phyloP scores from a whole-genome alignment of 2,888 invertebrate genomes.

The Agrochola litura region DNA sequence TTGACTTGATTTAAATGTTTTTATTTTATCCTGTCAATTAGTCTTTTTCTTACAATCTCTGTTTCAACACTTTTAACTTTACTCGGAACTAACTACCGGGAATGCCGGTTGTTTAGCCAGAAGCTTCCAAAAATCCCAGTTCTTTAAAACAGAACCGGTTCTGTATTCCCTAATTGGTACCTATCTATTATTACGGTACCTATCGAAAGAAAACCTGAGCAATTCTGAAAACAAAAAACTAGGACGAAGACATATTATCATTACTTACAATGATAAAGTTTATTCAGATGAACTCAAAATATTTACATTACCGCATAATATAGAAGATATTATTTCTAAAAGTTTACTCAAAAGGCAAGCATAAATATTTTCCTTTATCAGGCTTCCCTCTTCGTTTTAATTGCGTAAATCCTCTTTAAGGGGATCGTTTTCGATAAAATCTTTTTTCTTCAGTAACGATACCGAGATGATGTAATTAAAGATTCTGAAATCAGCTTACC shows the following conservation, averaged over 20 bases:
- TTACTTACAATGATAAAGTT: constrained; percentile 20
- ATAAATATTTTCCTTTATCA: constrained; percentile 77
- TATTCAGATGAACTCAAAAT: constrained; percentile 32
- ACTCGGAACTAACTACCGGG: too few species aligned
- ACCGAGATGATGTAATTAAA: constrained; percentile 78
- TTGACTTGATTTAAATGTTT: too few species aligned
- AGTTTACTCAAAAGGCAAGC: constrained; percentile 76
- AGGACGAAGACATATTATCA: constrained; percentile 9
- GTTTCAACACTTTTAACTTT: too few species aligned
- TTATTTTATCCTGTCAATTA: too few species aligned
- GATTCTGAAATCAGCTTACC: constrained; percentile 78
- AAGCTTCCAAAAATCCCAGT: too few species aligned
- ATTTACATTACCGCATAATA: constrained; percentile 49
- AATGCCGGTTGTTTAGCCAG: too few species aligned
- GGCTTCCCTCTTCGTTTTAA: constrained; percentile 80
- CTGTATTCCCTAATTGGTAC: not conserved
- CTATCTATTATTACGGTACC: not conserved
- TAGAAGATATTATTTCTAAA: constrained; percentile 63
- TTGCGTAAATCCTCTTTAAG: constrained; percentile 86
- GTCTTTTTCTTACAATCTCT: too few species aligned
- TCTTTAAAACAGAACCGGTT: too few species aligned
- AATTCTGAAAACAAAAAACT: not conserved
- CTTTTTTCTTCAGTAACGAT: constrained; percentile 76
- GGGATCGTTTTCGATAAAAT: constrained; percentile 80
- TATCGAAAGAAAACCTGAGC: not conserved